Evolutionary conservation across 2,797 vertebrate species (phyloP), one percentile per base, ranked within the genome.

Genomic region (Trematomus bernacchii): DNA sequence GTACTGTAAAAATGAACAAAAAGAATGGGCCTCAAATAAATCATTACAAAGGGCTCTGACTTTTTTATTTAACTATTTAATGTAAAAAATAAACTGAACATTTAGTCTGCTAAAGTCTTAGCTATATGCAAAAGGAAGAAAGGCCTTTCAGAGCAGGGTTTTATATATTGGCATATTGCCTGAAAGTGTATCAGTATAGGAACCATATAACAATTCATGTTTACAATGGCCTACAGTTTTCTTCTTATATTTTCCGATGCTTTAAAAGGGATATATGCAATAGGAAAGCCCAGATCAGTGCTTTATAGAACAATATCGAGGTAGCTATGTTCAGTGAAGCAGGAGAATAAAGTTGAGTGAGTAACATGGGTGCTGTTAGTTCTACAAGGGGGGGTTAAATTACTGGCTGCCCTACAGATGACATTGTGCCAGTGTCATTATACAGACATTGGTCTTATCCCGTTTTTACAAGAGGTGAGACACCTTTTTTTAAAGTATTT

Each of bases 71-170:
- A 27, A 27, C 27, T 27, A 27, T 27, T 27, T 27, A 27, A 54
- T 81, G 57, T 77, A 50, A 82, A 66, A 62, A 19, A 75, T 73
- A 59, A 76, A 43, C 10, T 48, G 48, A n/a, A 54, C 12, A 42
- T 48, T 62, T 3, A 46, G 61, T 57, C 57, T 21, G 44, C 27
- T 27, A 5, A 27, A 27, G 27, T 27, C 27, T 27, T 27, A n/a
- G n/a, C n/a, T n/a, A n/a, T n/a, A 70, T 69, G 43, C 11, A 10
- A 59, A 43, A 59, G 15, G 58, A 57, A 6, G 3, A 27, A 50
- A 57, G 33, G 21, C 75, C n/a, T 67, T 16, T 76, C 23, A 27
- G 27, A 27, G 27, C 27, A 27, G 4, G 27, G 27, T 27, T 27
- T 27, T 51, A 64, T 59, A 48, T 73, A 64, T 53, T 58, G 27